Percentiles rank a stretch among this genome's conserved stretches.
These are phyloP conservation scores for Onychomys torridus DNA, from an alignment of 2,797 vertebrate species.

Conservation along the genomic window DNA sequence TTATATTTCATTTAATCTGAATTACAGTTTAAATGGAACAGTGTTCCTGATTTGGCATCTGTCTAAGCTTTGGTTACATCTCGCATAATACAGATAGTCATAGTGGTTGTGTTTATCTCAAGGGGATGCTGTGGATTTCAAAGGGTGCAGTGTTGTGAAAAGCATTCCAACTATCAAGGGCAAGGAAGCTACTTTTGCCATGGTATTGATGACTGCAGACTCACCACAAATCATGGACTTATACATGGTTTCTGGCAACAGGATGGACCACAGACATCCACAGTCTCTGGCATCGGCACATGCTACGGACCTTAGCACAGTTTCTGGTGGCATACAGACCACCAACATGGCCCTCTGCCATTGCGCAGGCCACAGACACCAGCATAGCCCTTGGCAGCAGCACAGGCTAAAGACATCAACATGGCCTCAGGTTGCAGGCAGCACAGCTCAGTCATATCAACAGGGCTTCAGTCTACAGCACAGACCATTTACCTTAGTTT, in stretches of 20 bases:
- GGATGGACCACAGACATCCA: not conserved
- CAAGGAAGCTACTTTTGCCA: too few relatives aligned
- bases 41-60: not conserved
- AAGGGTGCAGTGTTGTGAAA: not conserved
- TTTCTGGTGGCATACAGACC: not conserved
- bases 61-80: not conserved
- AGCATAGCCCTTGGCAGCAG: not conserved
- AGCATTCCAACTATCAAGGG: too few relatives aligned
- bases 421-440: not conserved
- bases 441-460: not conserved
- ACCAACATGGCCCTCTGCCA: not conserved
- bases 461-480: not conserved
- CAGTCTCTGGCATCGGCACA: not conserved
- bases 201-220: too few relatives aligned
- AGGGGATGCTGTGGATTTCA: not conserved
- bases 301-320: not conserved
- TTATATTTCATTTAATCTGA: slow-evolving; percentile 10
- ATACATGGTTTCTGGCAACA: not conserved
- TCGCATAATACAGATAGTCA: not conserved
- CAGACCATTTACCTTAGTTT: not conserved
- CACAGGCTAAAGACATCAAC: not conserved
- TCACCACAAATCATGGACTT: not conserved
- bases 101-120: not conserved
- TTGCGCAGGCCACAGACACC: not conserved
- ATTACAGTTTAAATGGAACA: not conserved